Conservation (phyloP, 2,113 vertebrate genomes). For the Calypte anna region DNA sequence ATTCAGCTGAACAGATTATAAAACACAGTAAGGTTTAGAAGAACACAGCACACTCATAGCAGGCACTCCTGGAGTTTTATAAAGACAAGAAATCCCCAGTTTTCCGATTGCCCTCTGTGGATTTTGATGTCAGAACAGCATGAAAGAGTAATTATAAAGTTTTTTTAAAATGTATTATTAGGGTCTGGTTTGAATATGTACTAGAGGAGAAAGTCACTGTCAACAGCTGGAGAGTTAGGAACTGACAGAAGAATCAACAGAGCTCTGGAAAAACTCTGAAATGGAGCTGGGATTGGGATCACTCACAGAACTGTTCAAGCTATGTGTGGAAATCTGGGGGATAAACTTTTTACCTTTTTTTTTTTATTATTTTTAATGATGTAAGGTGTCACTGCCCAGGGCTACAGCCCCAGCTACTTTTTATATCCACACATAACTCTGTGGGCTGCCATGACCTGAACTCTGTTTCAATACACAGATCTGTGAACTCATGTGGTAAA, state of each 20-base stretch:
- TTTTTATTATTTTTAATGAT: not conserved
- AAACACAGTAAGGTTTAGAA: conserved; percentile 6
- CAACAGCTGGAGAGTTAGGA: not conserved
- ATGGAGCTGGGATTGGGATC: not conserved
- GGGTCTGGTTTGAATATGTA: not conserved
- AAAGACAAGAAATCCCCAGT: not conserved
- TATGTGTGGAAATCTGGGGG: not conserved
- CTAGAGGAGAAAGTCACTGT: not conserved
- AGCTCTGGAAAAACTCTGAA: conserved; percentile 17
- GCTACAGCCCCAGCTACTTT: not conserved
- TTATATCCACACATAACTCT: not conserved
- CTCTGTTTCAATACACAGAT: not conserved
- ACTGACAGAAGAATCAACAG: not conserved
- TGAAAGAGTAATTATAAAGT: not conserved
- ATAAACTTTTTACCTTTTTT: not conserved
- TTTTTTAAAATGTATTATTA: not conserved
- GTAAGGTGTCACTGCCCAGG: not conserved
- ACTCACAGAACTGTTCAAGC: not conserved
- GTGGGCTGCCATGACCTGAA: not conserved
- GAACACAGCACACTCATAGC: not conserved
- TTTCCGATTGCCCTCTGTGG: not conserved
- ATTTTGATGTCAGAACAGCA: not conserved
- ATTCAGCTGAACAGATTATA: not conserved
- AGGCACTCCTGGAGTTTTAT: not conserved
- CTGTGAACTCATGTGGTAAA: not conserved